A percentile compares a stretch with the other conserved stretches of the same genome.
phyloP scores from a whole-genome alignment of 2,797 vertebrate species.

The Eurystomus glaucurus region DNA sequence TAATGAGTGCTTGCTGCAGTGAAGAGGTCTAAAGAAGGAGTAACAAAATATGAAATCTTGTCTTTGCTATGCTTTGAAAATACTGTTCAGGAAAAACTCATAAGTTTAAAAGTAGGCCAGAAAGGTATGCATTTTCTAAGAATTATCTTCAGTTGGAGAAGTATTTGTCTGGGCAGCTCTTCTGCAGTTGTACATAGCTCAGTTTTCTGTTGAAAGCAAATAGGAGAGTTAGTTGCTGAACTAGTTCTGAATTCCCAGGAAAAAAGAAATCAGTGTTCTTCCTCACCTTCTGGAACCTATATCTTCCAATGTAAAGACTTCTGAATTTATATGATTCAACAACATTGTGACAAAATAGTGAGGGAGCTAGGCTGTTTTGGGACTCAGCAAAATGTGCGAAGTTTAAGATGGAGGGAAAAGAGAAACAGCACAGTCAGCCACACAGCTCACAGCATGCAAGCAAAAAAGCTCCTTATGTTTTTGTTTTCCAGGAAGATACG shows the following conservation, averaged over 20 bases:
- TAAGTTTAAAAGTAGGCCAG: background rate
- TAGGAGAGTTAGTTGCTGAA: background rate
- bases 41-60: background rate
- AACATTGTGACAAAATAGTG: background rate
- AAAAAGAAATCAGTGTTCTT: background rate
- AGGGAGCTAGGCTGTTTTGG: background rate
- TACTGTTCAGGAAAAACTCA: background rate
- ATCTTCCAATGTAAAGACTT: background rate
- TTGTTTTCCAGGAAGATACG: background rate
- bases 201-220: background rate
- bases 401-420: background rate
- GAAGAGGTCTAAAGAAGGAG: background rate
- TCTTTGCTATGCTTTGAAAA: background rate
- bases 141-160: background rate
- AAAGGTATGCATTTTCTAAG: background rate
- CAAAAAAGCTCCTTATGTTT: background rate
- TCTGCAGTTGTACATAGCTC: background rate
- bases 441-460: background rate
- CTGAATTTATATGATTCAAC: background rate
- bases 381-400: background rate
- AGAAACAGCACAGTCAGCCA: background rate
- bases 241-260: background rate
- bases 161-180: background rate
- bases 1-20: background rate
- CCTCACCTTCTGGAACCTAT: background rate